Conservation (phyloP, 2,113 vertebrate genomes). For the Calcarius ornatus region DNA sequence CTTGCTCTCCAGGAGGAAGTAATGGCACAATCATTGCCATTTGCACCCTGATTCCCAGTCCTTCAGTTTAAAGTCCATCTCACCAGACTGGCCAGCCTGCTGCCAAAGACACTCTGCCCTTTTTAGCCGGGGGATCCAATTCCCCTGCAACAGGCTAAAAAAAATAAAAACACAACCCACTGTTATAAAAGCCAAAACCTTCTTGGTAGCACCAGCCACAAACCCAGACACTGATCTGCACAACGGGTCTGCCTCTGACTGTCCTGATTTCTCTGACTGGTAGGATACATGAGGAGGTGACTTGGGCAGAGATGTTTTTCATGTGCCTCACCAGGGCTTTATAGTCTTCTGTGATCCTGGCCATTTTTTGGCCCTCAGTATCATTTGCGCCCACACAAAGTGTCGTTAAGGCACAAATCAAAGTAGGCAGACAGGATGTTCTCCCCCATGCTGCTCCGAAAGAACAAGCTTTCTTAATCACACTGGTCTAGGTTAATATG, state of each 20-base stretch:
- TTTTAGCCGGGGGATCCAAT: background rate
- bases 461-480: background rate
- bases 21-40: background rate
- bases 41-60: background rate
- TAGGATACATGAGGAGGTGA: background rate
- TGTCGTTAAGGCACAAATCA: background rate
- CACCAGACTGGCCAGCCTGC: background rate
- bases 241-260: background rate
- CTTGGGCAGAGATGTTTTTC: background rate
- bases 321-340: background rate
- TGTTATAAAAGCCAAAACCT: background rate
- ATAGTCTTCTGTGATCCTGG: background rate
- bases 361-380: background rate
- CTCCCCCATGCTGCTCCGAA: background rate
- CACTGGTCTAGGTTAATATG: background rate
- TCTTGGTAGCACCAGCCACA: background rate
- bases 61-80: background rate
- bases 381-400: background rate
- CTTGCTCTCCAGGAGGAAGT: background rate
- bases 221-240: background rate
- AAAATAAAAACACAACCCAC: background rate
- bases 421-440: background rate
- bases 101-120: background rate
- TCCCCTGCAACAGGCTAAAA: background rate
- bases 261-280: rapidly evolving